phyloP scores from a whole-genome alignment of 2,888 invertebrate genomes.

The Tachystola acroxantha region DNA sequence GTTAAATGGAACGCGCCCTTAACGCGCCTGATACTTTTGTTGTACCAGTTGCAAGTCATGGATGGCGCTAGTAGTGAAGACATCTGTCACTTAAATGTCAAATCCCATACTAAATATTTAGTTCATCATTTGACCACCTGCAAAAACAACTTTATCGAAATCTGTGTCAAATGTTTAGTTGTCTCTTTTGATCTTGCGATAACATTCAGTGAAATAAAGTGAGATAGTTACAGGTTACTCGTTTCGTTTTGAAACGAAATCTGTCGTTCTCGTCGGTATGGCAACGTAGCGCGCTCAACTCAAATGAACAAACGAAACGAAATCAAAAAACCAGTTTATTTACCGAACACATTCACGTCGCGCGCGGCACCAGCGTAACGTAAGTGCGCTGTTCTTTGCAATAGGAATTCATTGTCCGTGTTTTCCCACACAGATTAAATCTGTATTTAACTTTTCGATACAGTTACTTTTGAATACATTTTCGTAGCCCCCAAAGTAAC shows the following conservation, averaged over 20 bases:
- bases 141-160: neutral
- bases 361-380: conserved; percentile 29
- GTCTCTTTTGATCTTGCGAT: neutral
- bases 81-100: neutral
- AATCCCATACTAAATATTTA: neutral
- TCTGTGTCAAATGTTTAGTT: neutral
- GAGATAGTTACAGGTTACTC: neutral
- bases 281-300: conserved; percentile 13
- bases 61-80: neutral
- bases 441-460: conserved; percentile 19
- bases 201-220: neutral
- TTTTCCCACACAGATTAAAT: conserved; percentile 31
- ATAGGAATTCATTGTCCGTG: conserved; percentile 27
- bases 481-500: too few relatives aligned
- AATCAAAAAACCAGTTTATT: conserved; percentile 73
- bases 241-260: neutral
- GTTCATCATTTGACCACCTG: neutral
- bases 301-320: conserved; percentile 32
- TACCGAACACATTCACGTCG: conserved; percentile 48
- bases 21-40: too few relatives aligned
- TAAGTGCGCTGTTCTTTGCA: conserved; percentile 16
- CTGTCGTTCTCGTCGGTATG: neutral
- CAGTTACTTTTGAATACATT: conserved; percentile 14
- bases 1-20: too few relatives aligned
- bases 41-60: too few relatives aligned